A percentile compares a stretch with the other conserved stretches of the same genome.
These are phyloP conservation scores for Monochamus saltuarius DNA, from an alignment of 1,140 invertebrate species.

Conservation along the genomic window DNA sequence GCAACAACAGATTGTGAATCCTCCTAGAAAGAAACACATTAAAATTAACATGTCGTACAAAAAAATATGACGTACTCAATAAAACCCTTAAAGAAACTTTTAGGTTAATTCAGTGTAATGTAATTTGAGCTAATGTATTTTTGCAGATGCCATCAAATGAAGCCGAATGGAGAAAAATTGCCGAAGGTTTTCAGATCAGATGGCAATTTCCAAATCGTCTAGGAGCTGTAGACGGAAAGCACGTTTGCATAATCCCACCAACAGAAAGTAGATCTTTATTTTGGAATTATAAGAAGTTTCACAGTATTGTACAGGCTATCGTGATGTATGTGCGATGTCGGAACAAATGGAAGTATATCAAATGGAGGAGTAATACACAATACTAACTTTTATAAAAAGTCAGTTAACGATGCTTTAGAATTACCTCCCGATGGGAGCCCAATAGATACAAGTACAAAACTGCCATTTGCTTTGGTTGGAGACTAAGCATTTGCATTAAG, in stretches of 20 bases:
- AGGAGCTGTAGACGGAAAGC: slow-evolving; percentile 49
- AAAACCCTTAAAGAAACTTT: too few relatives aligned
- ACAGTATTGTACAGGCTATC: slow-evolving; percentile 45
- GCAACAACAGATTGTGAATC: too few relatives aligned
- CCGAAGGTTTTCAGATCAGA: slow-evolving; percentile 1
- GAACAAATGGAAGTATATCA: slow-evolving; percentile 39
- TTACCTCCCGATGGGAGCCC: not conserved
- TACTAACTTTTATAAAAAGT: slow-evolving; percentile 29
- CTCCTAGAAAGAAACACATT: too few relatives aligned
- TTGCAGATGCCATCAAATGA: too few relatives aligned
- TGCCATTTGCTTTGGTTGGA: slow-evolving; percentile 47
- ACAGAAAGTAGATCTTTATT: slow-evolving; percentile 41
- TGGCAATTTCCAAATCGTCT: slow-evolving; percentile 52
- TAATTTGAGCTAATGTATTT: too few relatives aligned
- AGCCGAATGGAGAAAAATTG: too few relatives aligned
- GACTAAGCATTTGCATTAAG: slow-evolving; percentile 54
- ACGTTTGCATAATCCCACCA: slow-evolving; percentile 41
- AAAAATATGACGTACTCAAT: too few relatives aligned
- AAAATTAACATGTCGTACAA: too few relatives aligned
- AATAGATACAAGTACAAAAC: slow-evolving; percentile 23
- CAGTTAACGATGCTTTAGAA: slow-evolving; percentile 20
- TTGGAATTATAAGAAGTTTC: not conserved
- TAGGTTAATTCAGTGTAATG: too few relatives aligned
- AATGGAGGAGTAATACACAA: slow-evolving; percentile 42
- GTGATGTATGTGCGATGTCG: slow-evolving; percentile 38